Evolutionary conservation across 2,888 invertebrate species (phyloP), one percentile per base, ranked within the genome.

Genomic region (Caenorhabditis sp.): DNA sequence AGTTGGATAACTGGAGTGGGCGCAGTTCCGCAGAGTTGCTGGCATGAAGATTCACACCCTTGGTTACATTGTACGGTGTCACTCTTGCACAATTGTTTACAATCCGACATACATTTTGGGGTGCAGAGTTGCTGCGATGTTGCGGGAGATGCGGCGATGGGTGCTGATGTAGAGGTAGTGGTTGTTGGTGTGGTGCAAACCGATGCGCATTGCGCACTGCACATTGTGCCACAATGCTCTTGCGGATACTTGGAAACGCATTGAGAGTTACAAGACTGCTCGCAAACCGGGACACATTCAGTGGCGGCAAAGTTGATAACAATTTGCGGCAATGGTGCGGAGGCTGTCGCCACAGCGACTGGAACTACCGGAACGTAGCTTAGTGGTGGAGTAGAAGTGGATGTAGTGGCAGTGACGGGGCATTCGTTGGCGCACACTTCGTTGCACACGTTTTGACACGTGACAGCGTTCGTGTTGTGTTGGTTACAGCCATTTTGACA

Each of bases 201-300:
- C 7, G 73, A 59, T n/a, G 59, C 70, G 31, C 78, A 78, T 50
- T 78, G 78, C 1, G 66, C 25, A 23, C 59, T 43, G 49, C 80
- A 80, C 38, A 77, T 67, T 26, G 67, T 70, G 14, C 80, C 80
- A 27, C 80, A 80, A 31, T 80, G 80, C 14, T 80, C 80, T 64
- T 76, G 75, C 1, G 80, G 80, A 50, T 76, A 69, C 53, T 76
- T 65, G 58, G 78, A 76, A 60, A 78, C 72, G 53, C 81, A 81
- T 68, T 79, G 79, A 4, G 76, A 64, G 60, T 79, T 79, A 59
- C 81, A 81, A 1, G 77, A 75, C 60, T 78, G 78, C 65, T 79
- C 77, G 57, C 81, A 81, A 17, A 79, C 78, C 50, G 81, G 81
- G 36, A 76, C 60, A 57, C 81, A 81, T 61, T 81, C 79, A 2